These are phyloP conservation scores for Gymnodraco acuticeps DNA, from an alignment of 2,797 vertebrate species.

Conservation along the genomic window DNA sequence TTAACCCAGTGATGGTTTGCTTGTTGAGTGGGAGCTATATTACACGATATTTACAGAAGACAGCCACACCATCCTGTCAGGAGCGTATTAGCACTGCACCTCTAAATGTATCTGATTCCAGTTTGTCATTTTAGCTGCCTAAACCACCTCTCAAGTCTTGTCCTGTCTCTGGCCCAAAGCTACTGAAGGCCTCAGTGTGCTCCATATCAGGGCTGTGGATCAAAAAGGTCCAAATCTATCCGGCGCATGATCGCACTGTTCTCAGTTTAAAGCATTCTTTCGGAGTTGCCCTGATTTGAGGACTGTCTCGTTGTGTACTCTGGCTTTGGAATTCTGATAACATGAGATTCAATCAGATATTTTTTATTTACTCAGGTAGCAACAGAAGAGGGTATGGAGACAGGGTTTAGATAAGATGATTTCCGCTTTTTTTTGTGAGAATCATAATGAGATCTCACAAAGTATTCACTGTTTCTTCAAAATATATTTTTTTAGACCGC, in stretches of 20 bases:
- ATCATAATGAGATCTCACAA: not conserved
- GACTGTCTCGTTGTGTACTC: not conserved
- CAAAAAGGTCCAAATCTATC: slow-evolving; percentile 33
- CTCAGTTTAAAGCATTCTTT: slow-evolving; percentile 21
- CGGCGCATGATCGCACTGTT: slow-evolving; percentile 29
- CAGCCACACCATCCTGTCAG: slow-evolving; percentile 39
- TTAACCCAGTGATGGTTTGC: slow-evolving; percentile 36
- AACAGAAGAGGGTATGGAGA: not conserved
- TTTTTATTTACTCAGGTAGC: slow-evolving; percentile 16
- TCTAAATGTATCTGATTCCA: slow-evolving; percentile 69
- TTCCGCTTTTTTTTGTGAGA: not conserved
- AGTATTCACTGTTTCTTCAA: not conserved
- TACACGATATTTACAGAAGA: slow-evolving; percentile 63
- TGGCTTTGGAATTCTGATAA: slow-evolving; percentile 31
- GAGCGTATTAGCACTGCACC: slow-evolving; percentile 45
- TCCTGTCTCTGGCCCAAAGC: slow-evolving; percentile 47
- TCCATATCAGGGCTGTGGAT: slow-evolving; percentile 39
- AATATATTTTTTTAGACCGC: not conserved
- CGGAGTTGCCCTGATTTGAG: slow-evolving; percentile 13
- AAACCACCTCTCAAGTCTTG: slow-evolving; percentile 47
- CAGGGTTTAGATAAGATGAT: slow-evolving; percentile 1
- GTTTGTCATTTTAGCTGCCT: slow-evolving; percentile 68
- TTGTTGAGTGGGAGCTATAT: slow-evolving; percentile 43
- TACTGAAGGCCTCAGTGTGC: slow-evolving; percentile 35
- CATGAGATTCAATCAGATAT: slow-evolving; percentile 17